Evolutionary conservation across 2,888 invertebrate genomes (phyloP).

Genomic region (Eustalomyia histrio): DNA sequence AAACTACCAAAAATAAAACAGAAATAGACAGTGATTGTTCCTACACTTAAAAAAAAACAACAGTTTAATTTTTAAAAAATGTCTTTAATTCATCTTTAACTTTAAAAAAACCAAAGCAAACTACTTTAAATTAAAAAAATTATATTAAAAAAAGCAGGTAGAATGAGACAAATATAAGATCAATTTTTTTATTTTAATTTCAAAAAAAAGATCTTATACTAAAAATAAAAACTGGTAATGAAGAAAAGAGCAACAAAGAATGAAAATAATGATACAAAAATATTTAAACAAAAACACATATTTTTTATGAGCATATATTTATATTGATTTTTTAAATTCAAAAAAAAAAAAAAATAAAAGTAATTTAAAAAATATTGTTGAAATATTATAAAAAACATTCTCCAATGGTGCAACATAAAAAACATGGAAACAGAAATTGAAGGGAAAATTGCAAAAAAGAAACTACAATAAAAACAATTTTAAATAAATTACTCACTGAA

Average conservation of each 20-base stretch:
- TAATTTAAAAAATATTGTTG: constrained; percentile 44
- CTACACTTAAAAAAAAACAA: constrained; percentile 67
- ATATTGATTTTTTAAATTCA: constrained; percentile 62
- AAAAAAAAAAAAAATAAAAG: constrained; percentile 32
- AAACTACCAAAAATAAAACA: constrained; percentile 52
- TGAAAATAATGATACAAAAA: constrained; percentile 52
- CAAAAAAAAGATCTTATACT: constrained; percentile 25
- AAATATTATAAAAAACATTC: constrained; percentile 53
- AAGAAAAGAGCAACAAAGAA: constrained; percentile 48
- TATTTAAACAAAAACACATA: constrained; percentile 44
- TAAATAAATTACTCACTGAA: constrained; percentile 12
- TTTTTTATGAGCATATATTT: constrained; percentile 67
- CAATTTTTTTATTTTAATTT: constrained; percentile 34
- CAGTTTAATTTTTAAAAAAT: constrained; percentile 35
- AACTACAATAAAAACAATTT: constrained; percentile 59
- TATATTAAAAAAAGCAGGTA: constrained; percentile 54
- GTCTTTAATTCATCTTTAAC: constrained; percentile 51
- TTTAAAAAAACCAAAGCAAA: constrained; percentile 59
- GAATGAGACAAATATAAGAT: constrained; percentile 64
- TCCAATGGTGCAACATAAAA: constrained; percentile 62
- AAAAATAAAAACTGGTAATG: constrained; percentile 3
- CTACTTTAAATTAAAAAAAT: constrained; percentile 59
- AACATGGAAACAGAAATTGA: constrained; percentile 15
- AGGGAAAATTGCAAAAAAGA: constrained; percentile 32
- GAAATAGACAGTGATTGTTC: constrained; percentile 72